Percentiles rank a stretch among this genome's conserved stretches.
Evolutionary conservation across 1,140 invertebrate genomes (phyloP).

Genomic region (Anoplophora glabripennis): DNA sequence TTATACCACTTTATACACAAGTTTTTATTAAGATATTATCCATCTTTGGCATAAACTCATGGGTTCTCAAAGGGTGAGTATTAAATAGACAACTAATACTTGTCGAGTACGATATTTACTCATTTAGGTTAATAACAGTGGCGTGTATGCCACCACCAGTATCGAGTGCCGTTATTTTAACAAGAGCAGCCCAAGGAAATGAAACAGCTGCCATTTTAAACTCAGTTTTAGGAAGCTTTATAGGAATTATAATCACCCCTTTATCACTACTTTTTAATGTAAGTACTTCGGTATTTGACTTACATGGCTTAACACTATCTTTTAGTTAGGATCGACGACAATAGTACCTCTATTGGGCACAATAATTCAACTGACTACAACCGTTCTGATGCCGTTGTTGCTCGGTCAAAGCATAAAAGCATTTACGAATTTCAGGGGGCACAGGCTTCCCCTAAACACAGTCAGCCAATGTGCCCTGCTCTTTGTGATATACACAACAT

Average conservation of each 20-base stretch:
- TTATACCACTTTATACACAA: constrained; percentile 53
- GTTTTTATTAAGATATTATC: constrained; percentile 42
- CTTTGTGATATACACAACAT: constrained; percentile 59
- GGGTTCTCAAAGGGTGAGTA: constrained; percentile 52
- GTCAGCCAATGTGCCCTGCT: constrained; percentile 55
- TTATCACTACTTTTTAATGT: constrained; percentile 51
- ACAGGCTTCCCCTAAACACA: constrained; percentile 46
- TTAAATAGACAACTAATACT: background rate
- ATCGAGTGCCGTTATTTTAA: constrained; percentile 59
- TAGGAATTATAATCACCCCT: constrained; percentile 55
- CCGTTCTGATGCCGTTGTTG: constrained; percentile 54
- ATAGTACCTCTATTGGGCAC: constrained; percentile 52
- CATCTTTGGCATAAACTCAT: constrained; percentile 47
- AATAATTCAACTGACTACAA: constrained; percentile 52
- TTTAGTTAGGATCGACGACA: constrained; percentile 54
- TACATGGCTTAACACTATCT: constrained; percentile 13
- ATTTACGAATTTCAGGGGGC: constrained; percentile 34
- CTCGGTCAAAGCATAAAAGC: constrained; percentile 51
- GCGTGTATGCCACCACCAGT: constrained; percentile 62
- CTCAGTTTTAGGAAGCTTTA: constrained; percentile 57
- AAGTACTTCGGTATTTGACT: constrained; percentile 27
- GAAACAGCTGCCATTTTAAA: constrained; percentile 61
- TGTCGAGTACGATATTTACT: background rate
- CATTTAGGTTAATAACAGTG: constrained; percentile 54
- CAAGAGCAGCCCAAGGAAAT: constrained; percentile 57